These are phyloP conservation scores for Scolopax bukidnonensis DNA, from an alignment of 2,797 vertebrate species.

Conservation along the genomic window DNA sequence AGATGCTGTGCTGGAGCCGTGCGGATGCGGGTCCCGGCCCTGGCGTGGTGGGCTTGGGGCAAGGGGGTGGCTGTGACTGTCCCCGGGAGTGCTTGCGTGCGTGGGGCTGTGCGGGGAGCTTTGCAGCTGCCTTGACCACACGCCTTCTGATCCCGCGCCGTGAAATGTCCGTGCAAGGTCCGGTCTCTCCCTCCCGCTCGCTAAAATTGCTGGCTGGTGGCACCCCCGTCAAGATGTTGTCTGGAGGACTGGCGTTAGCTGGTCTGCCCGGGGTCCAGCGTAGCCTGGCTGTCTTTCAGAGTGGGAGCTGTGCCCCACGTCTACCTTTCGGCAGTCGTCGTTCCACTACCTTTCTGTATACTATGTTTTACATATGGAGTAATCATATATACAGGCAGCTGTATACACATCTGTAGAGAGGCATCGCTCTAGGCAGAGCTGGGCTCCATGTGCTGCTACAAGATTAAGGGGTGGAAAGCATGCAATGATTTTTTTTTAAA, in stretches of 20 bases:
- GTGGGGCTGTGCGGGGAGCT: background rate
- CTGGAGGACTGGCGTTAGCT: background rate
- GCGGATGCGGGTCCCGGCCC: fast-evolving
- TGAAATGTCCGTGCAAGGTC: background rate
- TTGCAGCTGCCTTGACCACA: background rate
- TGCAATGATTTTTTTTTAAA: background rate
- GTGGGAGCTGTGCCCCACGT: background rate
- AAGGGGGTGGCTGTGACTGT: background rate
- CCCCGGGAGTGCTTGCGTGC: background rate
- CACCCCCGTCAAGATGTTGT: conserved; percentile 2
- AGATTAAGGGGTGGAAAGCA: background rate
- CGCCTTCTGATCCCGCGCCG: background rate
- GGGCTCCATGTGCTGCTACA: background rate
- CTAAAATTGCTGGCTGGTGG: background rate
- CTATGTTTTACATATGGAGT: background rate
- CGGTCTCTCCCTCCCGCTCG: background rate
- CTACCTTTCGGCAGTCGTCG: fast-evolving
- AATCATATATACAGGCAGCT: too few relatives aligned
- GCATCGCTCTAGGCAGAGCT: background rate
- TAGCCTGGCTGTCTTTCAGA: background rate
- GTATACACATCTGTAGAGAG: background rate
- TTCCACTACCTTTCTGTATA: background rate
- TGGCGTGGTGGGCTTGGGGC: fast-evolving
- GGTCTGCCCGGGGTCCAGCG: background rate
- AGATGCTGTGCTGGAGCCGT: background rate